Conservation (phyloP, 2,797 vertebrate genomes). For the Aselliscus stoliczkanus region DNA sequence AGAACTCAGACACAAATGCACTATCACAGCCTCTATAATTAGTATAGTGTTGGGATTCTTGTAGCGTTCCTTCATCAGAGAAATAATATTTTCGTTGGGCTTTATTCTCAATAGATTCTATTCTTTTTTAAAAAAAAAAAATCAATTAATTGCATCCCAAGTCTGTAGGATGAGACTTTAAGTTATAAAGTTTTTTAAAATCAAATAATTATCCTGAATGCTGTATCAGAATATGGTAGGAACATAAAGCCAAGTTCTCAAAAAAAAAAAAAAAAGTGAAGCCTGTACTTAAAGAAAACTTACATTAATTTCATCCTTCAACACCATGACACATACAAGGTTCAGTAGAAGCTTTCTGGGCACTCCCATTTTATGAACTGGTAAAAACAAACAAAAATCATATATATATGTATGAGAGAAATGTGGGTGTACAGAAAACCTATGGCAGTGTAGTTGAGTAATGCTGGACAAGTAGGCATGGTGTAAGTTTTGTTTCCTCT, state of each 20-base stretch:
- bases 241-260: neutral
- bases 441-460: neutral
- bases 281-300: neutral
- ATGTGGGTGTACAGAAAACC: neutral
- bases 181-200: constrained; percentile 23
- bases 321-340: neutral
- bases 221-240: neutral
- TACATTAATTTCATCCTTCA: neutral
- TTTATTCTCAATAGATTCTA: neutral
- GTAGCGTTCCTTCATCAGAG: neutral
- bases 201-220: neutral
- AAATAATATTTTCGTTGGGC: neutral
- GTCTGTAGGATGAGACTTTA: neutral
- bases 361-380: neutral
- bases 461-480: neutral
- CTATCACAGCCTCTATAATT: neutral
- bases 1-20: neutral
- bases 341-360: neutral
- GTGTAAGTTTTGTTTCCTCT: neutral
- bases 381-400: neutral
- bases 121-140: neutral
- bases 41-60: neutral
- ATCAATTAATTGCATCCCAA: neutral
- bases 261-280: neutral
- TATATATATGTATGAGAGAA: neutral